Percentiles rank a stretch among this genome's conserved stretches.
phyloP scores from a whole-genome alignment of 1,140 invertebrate genomes.

The Orchesella cincta region DNA sequence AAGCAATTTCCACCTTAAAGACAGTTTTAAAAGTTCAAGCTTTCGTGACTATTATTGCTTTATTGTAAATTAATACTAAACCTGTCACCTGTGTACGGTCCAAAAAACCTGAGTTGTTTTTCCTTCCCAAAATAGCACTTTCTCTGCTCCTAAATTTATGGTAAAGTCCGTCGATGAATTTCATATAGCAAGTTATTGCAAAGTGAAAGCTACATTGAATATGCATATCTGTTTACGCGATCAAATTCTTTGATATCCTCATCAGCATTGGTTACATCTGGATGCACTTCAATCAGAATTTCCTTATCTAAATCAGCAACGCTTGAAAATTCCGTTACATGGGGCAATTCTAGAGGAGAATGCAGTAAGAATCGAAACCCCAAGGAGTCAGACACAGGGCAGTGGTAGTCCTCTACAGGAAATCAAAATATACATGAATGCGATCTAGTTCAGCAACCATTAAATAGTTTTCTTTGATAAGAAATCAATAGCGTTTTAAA shows the following conservation, averaged over 20 bases:
- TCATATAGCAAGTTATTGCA: background rate
- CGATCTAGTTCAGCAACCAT: background rate
- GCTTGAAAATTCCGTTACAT: background rate
- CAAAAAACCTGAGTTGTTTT: background rate
- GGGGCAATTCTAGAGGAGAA: background rate
- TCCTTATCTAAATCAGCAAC: background rate
- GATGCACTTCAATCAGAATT: slow-evolving; percentile 7
- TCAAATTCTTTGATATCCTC: background rate
- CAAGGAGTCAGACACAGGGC: background rate
- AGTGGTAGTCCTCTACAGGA: background rate
- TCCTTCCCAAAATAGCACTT: slow-evolving; percentile 10
- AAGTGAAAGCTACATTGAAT: background rate
- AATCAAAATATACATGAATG: background rate
- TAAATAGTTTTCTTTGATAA: background rate
- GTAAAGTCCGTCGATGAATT: background rate
- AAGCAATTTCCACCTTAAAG: slow-evolving; percentile 6
- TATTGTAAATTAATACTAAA: background rate
- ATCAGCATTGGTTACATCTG: slow-evolving; percentile 1
- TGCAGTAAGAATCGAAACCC: background rate
- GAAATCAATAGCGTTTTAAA: no score
- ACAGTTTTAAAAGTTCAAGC: background rate
- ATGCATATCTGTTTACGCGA: background rate
- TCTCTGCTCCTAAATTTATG: background rate
- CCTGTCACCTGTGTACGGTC: slow-evolving; percentile 5
- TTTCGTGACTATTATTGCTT: background rate